Percentiles rank a stretch among this genome's conserved stretches.
Evolutionary conservation across 2,797 vertebrate genomes (phyloP).

Genomic region (Pygocentrus nattereri): DNA sequence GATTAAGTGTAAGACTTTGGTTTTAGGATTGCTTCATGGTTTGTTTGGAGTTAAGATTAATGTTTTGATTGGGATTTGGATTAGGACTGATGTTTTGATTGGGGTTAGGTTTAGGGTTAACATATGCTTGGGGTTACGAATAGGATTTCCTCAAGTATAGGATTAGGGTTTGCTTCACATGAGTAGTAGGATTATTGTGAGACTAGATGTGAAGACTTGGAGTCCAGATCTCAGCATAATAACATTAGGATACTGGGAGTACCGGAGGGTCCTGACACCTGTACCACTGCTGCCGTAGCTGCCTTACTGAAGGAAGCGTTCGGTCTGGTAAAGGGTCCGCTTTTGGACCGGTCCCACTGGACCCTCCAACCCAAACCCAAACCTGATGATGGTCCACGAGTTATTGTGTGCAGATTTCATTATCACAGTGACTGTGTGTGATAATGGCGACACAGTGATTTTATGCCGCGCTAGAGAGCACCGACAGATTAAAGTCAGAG

Average conservation of each 20-base stretch:
- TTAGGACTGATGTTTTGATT: background rate
- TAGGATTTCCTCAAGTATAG: background rate
- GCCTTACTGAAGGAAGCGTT: constrained; percentile 48
- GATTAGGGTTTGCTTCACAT: background rate
- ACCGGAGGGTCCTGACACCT: too few relatives aligned
- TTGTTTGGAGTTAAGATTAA: background rate
- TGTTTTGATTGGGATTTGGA: background rate
- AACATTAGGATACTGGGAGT: constrained; percentile 55
- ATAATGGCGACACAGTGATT: too few relatives aligned
- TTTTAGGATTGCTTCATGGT: background rate
- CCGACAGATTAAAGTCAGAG: too few relatives aligned
- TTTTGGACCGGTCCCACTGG: constrained; percentile 43
- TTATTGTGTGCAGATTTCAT: too few relatives aligned
- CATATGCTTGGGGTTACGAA: too few relatives aligned
- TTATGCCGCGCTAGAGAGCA: too few relatives aligned
- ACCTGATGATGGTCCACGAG: constrained; percentile 32
- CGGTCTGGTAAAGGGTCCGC: constrained; percentile 38
- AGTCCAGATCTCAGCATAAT: too few relatives aligned
- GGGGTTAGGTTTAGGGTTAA: background rate
- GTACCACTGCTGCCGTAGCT: constrained; percentile 27
- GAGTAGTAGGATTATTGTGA: too few relatives aligned
- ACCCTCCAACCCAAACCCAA: constrained; percentile 53
- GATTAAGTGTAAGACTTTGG: too few relatives aligned
- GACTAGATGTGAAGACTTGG: too few relatives aligned
- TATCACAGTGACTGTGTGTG: too few relatives aligned